Base-by-base conservation (phyloP, 2,113 vertebrate species). In the Rhinoptilus africanus region DNA sequence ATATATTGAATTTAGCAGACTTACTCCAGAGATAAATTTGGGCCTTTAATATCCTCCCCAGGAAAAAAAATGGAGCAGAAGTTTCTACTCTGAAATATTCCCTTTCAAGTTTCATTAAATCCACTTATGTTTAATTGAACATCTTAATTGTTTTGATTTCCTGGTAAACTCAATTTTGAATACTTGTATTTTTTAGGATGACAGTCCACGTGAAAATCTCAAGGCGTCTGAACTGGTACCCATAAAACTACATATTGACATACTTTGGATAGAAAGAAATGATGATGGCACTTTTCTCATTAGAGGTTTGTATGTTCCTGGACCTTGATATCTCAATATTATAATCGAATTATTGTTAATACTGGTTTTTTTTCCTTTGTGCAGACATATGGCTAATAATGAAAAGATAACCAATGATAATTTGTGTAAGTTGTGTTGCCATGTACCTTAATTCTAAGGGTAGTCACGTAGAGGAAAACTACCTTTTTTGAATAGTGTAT, bases 261-360 rank as follows among this genome's bases (percentile, higher is more conserved):
- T 99, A 68, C 99, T 99, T 41, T 96, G 99, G 89, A 98, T 99
- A 81, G 99, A 99, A 97, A 98, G 99, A 92, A 96, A 96, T 75
- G 99, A 99, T 71, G 99, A 99, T 69, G 99, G 99, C 63, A 98
- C 99, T 80, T 99, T 99, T 97, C 98, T 98, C 60, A 98, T 99
- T 93, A 99, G 98, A 99, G 99, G 99, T 99, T 93, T 94, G 74
- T 95, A 84, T 78, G 8, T 85, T 94, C 14, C 28, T 84, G 23
- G 24, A 88, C n/a, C 54, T 62, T 74, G 41, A 17, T 69, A 64
- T 17, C 32, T 79, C 7, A 20, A 2, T 77, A 77, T 39, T 71
- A 4, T n/a, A 80, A 73, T 35, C 8, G 54, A 89, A 48, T 76
- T 64, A 54, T 30, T 96, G 71, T 62, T 56, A 64, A 87, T 41